These are phyloP conservation scores for Phasianus colchicus DNA, from an alignment of 2,113 vertebrate genomes.

Conservation along the genomic window DNA sequence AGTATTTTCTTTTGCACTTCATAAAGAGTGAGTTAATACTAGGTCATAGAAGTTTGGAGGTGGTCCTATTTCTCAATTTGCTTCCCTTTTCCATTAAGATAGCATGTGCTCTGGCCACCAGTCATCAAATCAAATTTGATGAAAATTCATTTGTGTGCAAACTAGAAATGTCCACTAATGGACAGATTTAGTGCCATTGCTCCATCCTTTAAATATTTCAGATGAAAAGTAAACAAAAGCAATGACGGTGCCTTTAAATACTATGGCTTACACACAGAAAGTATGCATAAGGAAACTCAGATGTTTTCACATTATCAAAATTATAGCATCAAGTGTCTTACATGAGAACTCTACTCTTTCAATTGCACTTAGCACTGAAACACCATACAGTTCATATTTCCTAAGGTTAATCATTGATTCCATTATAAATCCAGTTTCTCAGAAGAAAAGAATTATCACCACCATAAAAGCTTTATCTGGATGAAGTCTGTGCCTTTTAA, in stretches of 20 bases:
- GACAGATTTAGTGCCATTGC: conserved; percentile 54
- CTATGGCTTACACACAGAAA: neutral
- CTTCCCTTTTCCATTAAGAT: conserved; percentile 70
- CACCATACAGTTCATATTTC: conserved; percentile 22
- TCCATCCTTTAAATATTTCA: conserved; percentile 43
- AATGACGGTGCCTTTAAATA: neutral
- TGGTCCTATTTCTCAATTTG: conserved; percentile 62
- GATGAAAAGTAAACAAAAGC: conserved; percentile 52
- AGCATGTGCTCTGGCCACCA: conserved; percentile 76
- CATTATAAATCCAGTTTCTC: conserved; percentile 34
- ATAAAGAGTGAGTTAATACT: conserved; percentile 13
- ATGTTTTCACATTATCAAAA: neutral
- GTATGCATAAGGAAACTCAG: neutral
- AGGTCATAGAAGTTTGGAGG: conserved; percentile 56
- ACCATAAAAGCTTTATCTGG: conserved; percentile 30
- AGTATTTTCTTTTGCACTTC: neutral
- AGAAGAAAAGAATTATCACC: conserved; percentile 35
- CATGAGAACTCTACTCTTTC: neutral
- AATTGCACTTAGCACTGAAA: conserved; percentile 3
- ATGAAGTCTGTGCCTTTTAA: conserved; percentile 28
- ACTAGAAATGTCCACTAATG: conserved; percentile 65
- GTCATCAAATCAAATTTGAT: conserved; percentile 77
- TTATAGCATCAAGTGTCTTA: neutral
- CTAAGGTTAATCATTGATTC: conserved; percentile 37
- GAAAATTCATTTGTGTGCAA: conserved; percentile 70